A percentile compares a stretch with the other conserved stretches of the same genome.
Evolutionary conservation across 2,888 invertebrate genomes (phyloP).

Genomic region (Nemotelus nigrinus): DNA sequence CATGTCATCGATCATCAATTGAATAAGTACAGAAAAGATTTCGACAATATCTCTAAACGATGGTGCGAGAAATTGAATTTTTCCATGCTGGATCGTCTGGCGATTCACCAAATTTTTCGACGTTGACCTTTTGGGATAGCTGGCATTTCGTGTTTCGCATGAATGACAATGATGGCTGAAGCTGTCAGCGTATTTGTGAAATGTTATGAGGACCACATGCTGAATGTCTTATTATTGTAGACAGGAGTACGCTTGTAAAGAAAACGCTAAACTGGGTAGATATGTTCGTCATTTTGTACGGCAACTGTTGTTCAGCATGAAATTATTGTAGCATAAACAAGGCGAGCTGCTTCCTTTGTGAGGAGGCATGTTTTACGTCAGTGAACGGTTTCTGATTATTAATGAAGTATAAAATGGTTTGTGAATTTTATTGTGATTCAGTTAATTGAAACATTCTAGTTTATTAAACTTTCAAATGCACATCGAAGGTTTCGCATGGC

Average conservation of each 20-base stretch:
- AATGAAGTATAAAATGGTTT: too few species aligned
- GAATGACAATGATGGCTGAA: conserved; percentile 17
- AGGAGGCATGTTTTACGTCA: conserved; percentile 27
- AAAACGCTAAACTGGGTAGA: neutral
- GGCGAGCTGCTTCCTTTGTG: conserved; percentile 27
- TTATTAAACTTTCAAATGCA: too few species aligned
- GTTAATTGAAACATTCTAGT: too few species aligned
- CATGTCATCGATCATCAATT: conserved; percentile 41
- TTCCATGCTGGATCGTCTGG: conserved; percentile 9
- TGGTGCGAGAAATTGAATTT: conserved; percentile 42
- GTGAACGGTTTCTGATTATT: neutral
- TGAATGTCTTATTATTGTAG: conserved; percentile 32
- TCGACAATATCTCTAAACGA: conserved; percentile 17
- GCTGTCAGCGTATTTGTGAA: conserved; percentile 49
- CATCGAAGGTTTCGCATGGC: too few species aligned
- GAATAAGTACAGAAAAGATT: conserved; percentile 31
- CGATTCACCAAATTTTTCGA: conserved; percentile 9
- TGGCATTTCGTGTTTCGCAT: conserved; percentile 10
- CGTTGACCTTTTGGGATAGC: conserved; percentile 31
- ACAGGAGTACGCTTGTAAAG: conserved; percentile 13
- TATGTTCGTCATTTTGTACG: conserved; percentile 20
- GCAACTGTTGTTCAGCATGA: conserved; percentile 29
- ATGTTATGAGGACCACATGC: conserved; percentile 39
- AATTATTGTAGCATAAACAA: conserved; percentile 29
- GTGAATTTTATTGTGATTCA: too few species aligned